Conservation (phyloP, 2,888 invertebrate genomes). For the Drymonia ruficornis region DNA sequence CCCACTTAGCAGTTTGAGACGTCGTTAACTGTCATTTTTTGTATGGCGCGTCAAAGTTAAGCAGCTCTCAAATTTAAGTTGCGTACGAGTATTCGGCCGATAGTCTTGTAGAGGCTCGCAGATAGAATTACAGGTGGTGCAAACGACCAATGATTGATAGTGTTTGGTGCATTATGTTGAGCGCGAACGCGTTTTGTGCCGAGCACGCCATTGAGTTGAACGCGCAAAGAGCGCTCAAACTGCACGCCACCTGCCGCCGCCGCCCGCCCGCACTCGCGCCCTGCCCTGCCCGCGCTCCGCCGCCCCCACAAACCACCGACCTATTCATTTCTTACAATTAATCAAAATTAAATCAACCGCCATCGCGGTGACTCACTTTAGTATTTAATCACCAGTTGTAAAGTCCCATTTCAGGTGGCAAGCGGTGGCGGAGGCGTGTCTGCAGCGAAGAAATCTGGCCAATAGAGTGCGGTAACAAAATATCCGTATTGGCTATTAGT, state of each 20-base stretch:
- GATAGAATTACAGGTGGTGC: conserved; percentile 29
- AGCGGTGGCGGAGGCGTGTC: conserved; percentile 68
- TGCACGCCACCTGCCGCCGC: conserved; percentile 5
- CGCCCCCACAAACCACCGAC: conserved; percentile 42
- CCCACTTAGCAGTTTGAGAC: no score
- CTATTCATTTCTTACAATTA: conserved; percentile 83
- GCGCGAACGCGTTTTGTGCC: conserved; percentile 39
- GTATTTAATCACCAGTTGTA: conserved; percentile 40
- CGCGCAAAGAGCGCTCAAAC: background rate
- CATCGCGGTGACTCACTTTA: conserved; percentile 43
- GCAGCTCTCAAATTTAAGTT: no score
- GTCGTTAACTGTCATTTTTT: no score
- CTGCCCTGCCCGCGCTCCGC: conserved; percentile 30
- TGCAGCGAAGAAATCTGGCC: conserved; percentile 84
- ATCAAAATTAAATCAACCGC: conserved; percentile 81
- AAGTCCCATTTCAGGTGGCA: conserved; percentile 55
- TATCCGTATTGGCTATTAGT: conserved; percentile 86
- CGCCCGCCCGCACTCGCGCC: conserved; percentile 22
- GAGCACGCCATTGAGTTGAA: background rate
- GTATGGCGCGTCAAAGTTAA: no score
- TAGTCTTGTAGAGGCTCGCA: conserved; percentile 15
- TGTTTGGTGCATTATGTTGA: conserved; percentile 55
- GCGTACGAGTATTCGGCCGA: no score
- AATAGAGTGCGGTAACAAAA: conserved; percentile 86
- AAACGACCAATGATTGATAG: conserved; percentile 55